These are phyloP conservation scores for Gastrophysa polygoni DNA, from an alignment of 2,888 invertebrate genomes.

Conservation along the genomic window DNA sequence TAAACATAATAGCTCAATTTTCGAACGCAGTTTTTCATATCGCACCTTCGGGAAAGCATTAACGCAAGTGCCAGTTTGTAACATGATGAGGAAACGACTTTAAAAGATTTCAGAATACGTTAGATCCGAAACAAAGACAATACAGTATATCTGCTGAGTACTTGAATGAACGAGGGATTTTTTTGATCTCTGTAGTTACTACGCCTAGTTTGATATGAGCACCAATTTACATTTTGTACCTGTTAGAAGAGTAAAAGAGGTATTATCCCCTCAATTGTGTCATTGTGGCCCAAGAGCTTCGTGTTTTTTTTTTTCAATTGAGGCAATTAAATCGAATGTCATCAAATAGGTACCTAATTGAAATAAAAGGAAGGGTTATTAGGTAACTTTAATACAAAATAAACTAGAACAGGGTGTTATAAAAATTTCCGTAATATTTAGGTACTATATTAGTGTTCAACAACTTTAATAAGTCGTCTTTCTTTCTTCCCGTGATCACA, in stretches of 20 bases:
- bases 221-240: neutral
- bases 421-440: constrained; percentile 2
- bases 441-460: neutral
- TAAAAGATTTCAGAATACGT: too few relatives aligned
- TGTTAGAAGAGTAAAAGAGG: neutral
- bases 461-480: neutral
- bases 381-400: constrained; percentile 9
- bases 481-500: neutral
- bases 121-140: too few relatives aligned
- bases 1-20: too few relatives aligned
- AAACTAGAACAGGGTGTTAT: constrained; percentile 7
- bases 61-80: too few relatives aligned
- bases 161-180: too few relatives aligned
- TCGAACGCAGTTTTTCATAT: too few relatives aligned
- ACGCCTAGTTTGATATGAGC: neutral
- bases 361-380: constrained; percentile 5
- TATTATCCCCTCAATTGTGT: constrained; percentile 3
- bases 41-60: too few relatives aligned
- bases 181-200: too few relatives aligned
- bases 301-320: too few relatives aligned
- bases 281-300: constrained; percentile 8
- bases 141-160: too few relatives aligned
- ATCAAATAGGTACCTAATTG: neutral
- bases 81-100: too few relatives aligned
- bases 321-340: too few relatives aligned